phyloP scores from a whole-genome alignment of 2,797 vertebrate genomes.

The Acanthis flammea region DNA sequence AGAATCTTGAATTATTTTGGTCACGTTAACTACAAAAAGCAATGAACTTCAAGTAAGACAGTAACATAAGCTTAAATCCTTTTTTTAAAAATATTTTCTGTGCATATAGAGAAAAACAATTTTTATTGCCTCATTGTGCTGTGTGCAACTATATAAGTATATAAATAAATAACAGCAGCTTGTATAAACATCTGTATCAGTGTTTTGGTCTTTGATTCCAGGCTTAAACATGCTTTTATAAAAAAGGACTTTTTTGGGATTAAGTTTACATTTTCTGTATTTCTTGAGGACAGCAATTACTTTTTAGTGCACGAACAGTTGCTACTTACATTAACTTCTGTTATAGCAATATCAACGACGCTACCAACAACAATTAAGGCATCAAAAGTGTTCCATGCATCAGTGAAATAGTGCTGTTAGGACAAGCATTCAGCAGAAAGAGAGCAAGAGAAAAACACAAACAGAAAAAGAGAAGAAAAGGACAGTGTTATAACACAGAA shows the following conservation, averaged over 20 bases:
- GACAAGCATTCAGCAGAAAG: slow-evolving; percentile 79
- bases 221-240: background rate
- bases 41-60: background rate
- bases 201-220: background rate
- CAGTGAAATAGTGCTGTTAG: slow-evolving; percentile 99
- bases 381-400: slow-evolving; percentile 99
- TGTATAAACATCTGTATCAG: background rate
- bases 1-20: background rate
- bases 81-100: background rate
- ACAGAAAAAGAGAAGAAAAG: slow-evolving; percentile 79
- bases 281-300: slow-evolving; percentile 57
- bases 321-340: slow-evolving; percentile 98
- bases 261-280: slow-evolving; percentile 41
- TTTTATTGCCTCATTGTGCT: background rate
- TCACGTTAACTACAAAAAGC: background rate
- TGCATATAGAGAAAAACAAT: background rate
- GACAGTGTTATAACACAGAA: slow-evolving; percentile 77
- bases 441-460: slow-evolving; percentile 75
- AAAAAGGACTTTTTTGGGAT: background rate
- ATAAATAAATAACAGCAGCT: background rate
- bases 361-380: slow-evolving; percentile 99
- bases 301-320: slow-evolving; percentile 71
- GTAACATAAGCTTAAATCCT: background rate
- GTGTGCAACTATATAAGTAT: background rate
- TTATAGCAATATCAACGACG: slow-evolving; percentile 99